Base-by-base conservation (phyloP, 1,140 invertebrate genomes). In the Oedothorax gibbosus region DNA sequence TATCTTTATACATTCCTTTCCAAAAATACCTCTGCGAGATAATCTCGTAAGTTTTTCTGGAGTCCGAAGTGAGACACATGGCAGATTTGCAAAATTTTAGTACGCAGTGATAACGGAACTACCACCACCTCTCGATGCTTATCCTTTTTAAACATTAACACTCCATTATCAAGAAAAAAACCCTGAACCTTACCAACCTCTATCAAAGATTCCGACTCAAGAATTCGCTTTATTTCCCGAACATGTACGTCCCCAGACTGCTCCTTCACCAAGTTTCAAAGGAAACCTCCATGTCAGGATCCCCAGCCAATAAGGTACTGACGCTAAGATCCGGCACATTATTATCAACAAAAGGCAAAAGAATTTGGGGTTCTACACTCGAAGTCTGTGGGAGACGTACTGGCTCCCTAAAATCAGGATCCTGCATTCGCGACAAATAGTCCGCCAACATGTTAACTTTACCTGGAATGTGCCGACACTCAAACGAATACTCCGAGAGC, bases 1-100 rank as follows among this genome's bases (percentile, higher is more conserved):
- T 71, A 50, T 71, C 68, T 12, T 11, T n/a, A 71, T 71, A 71
- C 11, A 21, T 50, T 51, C 11, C 21, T n/a, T 71, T 71, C 35
- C 68, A 49, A 50, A 49, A 71, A 12, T 49, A n/a, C 49, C 49
- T 71, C 11, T 51, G 35, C 14, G 20, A 14, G 11, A 71, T 21
- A 51, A 50, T 9, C 35, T 71, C 68, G 21, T 71, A 71, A 0
- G 68, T 71, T 71, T 71, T 71, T 50, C 14, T 49, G 7, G 7
- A 49, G 35, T 14, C 35, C 68, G 14, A 71, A 14, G 21, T 71
- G 68, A 11, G 35, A 12, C 4, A 21, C 21, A 50, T 71, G 18
- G 11, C 15, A 15, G 51, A 71, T 49, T 11, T 71, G 0, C 51
- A 71, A n/a, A 49, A 51, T n/a, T 11, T 49, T 71, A 21, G 65